Base-by-base conservation (phyloP, 2,797 vertebrate species). In the Eutrigla gurnardus region DNA sequence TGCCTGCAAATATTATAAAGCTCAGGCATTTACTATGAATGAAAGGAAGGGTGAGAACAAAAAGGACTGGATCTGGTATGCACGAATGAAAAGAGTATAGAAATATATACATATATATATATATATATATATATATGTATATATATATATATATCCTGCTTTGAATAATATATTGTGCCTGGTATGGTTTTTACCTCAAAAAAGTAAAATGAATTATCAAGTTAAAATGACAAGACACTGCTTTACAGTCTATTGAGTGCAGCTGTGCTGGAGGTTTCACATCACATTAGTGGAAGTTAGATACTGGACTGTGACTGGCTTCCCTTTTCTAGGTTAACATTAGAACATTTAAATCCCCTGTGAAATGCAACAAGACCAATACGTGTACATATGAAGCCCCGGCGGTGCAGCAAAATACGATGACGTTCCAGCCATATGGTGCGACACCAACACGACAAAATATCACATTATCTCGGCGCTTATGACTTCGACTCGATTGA, bases 401-500 rank as follows among this genome's bases (percentile, higher is more conserved):
- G 13, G 33, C 40, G 10, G 8, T 35, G 67, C n/a, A 14, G 11
- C 9, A 13, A 49, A 32, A 47, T 18, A 50, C 17, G 4, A 47
- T 42, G 46, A 37, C 45, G 54, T 72, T 61, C 39, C 13, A 15
- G 15, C 9, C 47, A 33, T 57, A 49, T 53, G 43, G 10, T 1
- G 5, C 53, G 15, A 46, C 25, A 43, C 25, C 11, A 47, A 43
- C 64, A 60, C 55, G 46, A 40, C 32, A 59, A 47, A 52, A 70
- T 33, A 53, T 17, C 55, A 60, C 36, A 25, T 68, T 7, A 53
- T 57, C 12, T 69, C 2, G 18, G 18, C 15, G 57, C 3, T 59
- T 36, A 14, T 60, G 62, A 80, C 37, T 60, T 36, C 53, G 61
- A 64, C 32, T 53, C 32, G 59, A 15, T 5, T 42, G 6, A 69